Base-by-base conservation (phyloP, 2,113 vertebrate genomes). In the Tetrax tetrax region DNA sequence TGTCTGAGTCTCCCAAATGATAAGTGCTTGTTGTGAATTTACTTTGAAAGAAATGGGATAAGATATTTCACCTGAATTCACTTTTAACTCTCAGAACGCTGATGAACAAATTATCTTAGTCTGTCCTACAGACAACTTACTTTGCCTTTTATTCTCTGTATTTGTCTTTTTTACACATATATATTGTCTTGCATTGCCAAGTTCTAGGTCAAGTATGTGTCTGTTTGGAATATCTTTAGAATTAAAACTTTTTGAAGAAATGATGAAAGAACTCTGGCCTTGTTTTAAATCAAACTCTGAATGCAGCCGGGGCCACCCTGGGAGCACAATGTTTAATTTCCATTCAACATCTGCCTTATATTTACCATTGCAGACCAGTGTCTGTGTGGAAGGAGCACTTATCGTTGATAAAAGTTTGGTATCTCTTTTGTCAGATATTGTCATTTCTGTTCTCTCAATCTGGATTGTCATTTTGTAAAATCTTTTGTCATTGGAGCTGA, bases 241-340 rank as follows among this genome's bases (percentile, higher is more conserved):
- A 90, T 90, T 61, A 76, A 95, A 97, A 98, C 85, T 97, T 97
- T 92, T 72, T 22, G 48, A 97, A 98, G 95, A 89, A 97, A 97
- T 77, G 88, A 89, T 96, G 96, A 95, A 94, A 79, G 47, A 85
- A 69, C 80, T 79, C 51, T 47, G 96, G 95, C 97, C 96, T 97
- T 96, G 85, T 97, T 96, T 97, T 97, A 96, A 97, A 97, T 93
- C 91, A 95, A 97, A 68, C 93, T 91, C 95, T 97, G 95, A 98
- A 95, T 95, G 95, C 91, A 85, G 87, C 93, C 37, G 68, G 16
- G 94, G 96, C 97, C 96, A 97, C 94, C 95, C 90, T 83, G 92
- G 47, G 80, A 90, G 96, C 78, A 85, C 74, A 85, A 80, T 92
- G 92, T 96, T 97, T 96, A 95, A 95, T 97, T 97, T 96, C 96